Base-by-base conservation (phyloP, 2,888 invertebrate genomes). In the Altica lythri region DNA sequence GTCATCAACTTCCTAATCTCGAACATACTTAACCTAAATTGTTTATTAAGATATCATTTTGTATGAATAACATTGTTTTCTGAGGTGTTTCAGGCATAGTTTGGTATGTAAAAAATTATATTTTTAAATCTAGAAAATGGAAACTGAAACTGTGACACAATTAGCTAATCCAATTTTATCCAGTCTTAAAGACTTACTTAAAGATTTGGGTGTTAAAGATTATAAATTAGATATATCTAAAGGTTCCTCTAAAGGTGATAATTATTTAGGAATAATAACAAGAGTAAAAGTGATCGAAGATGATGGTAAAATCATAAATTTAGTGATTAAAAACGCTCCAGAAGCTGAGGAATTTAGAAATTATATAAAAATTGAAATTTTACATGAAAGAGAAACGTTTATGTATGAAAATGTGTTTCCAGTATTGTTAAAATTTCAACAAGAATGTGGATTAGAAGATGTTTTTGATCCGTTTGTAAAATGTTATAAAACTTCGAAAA, bases 211-310 rank as follows among this genome's bases (percentile, higher is more conserved):
- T 4, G 19, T 44, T 3, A 22, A 37, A 9, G 48, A 62, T 12
- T 58, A 34, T 22, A 42, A 38, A 1, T 42, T 62, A 10, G 49
- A 55, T 4, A 55, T 64, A 4, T 44, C 56, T 13, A 50, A 59
- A 1, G 70, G 68, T 3, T 62, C 62, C 5, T 32, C 56, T n/a
- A 60, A 57, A 35, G 70, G 69, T 2, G 70, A 70, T 44, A 72
- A 72, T 50, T 68, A 66, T 48, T 47, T 70, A 22, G 69, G 70
- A 5, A 57, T 65, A 8, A 63, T 68, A 19, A 62, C 63, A 4
- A 55, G 35, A 51, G 43, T 46, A 16, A 51, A 58, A 53, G 59
- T 62, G 1, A 42, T 10, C 16, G 55, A 61, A 1, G 32, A 38
- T 4, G 14, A 32, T 4, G 37, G 59, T 32, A 17, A 48, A 43